Evolutionary conservation across 2,888 invertebrate species (phyloP).

Genomic region (Keiferia lycopersicella): DNA sequence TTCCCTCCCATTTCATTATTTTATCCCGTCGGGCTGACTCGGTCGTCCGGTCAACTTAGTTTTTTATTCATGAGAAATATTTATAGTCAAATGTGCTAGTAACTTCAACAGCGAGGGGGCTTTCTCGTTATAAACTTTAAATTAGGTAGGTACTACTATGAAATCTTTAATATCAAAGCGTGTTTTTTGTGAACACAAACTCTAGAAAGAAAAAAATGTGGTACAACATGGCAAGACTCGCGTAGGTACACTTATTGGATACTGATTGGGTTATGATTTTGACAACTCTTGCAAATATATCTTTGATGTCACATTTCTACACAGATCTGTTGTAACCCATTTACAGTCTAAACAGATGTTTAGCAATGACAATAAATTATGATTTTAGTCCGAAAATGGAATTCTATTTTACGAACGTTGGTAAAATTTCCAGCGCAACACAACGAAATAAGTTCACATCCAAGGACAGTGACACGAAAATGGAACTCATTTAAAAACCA

Average conservation of each 20-base stretch:
- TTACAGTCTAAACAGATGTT: too few relatives aligned
- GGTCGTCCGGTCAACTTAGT: conserved; percentile 49
- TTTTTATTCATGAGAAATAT: conserved; percentile 62
- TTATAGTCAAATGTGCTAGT: conserved; percentile 48
- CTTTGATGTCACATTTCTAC: too few relatives aligned
- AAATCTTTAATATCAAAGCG: not conserved
- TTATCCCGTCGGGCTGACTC: conserved; percentile 54
- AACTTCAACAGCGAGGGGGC: conserved; percentile 29
- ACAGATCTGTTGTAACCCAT: too few relatives aligned
- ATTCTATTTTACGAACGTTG: too few relatives aligned
- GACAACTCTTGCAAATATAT: too few relatives aligned
- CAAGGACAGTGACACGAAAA: conserved; percentile 34
- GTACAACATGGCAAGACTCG: too few relatives aligned
- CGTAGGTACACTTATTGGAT: too few relatives aligned
- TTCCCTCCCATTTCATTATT: conserved; percentile 55
- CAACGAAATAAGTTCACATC: not conserved
- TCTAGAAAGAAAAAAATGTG: too few relatives aligned
- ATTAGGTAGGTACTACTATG: not conserved
- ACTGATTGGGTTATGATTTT: too few relatives aligned
- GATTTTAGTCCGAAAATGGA: too few relatives aligned
- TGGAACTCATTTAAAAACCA: conserved; percentile 54
- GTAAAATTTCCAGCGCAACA: not conserved
- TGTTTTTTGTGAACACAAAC: too few relatives aligned
- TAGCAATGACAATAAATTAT: too few relatives aligned
- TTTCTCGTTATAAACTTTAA: conserved; percentile 16